Evolutionary conservation across 2,888 invertebrate genomes (phyloP).

Genomic region (Cephus pygmeus): DNA sequence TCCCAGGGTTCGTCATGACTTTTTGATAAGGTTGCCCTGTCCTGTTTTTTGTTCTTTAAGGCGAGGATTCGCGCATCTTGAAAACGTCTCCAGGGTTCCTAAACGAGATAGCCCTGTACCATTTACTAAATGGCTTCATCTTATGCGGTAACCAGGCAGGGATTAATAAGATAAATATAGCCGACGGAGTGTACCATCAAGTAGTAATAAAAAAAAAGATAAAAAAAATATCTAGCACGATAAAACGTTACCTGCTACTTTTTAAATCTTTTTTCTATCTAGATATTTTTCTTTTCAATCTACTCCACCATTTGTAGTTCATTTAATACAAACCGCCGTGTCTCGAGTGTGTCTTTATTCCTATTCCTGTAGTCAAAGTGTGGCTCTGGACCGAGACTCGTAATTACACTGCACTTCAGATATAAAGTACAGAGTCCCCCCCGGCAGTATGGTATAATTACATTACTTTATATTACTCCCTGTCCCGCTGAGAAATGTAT

Average conservation of each 20-base stretch:
- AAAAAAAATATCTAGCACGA: too few species aligned
- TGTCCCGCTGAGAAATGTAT: background rate
- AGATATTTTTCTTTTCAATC: too few species aligned
- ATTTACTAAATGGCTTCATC: background rate
- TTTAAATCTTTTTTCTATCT: too few species aligned
- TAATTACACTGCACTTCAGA: background rate
- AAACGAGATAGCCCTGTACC: background rate
- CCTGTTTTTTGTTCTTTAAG: background rate
- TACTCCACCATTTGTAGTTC: too few species aligned
- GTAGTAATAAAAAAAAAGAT: too few species aligned
- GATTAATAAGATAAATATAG: too few species aligned
- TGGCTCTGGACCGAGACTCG: background rate
- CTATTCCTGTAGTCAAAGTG: background rate
- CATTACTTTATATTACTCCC: background rate
- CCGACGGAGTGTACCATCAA: too few species aligned
- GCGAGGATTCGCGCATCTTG: background rate
- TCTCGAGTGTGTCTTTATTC: background rate
- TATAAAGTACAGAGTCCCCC: background rate
- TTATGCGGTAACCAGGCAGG: too few species aligned
- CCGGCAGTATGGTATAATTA: background rate
- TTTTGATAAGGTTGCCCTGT: background rate
- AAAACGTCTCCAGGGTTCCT: background rate
- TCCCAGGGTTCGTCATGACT: background rate
- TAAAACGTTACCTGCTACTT: too few species aligned
- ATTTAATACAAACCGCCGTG: background rate